Evolutionary conservation across 2,888 invertebrate species (phyloP), one percentile per base, ranked within the genome.

Genomic region (Seira ritae): DNA sequence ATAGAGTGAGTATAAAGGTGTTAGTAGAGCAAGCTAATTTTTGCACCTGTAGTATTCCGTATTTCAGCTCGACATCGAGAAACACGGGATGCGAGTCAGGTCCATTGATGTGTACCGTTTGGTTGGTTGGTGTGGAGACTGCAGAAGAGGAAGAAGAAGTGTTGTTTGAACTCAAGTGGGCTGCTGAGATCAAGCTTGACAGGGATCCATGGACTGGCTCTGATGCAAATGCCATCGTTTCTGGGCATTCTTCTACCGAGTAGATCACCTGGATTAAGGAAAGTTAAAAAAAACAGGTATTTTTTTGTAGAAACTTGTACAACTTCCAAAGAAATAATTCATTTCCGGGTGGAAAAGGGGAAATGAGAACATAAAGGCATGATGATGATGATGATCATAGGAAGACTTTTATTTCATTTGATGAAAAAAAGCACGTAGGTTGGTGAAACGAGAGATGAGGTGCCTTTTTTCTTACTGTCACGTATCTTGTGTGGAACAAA

Each of bases 211-310:
- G 92, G 15, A 98, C 95, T 0, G 96, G 95, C 91, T 98, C 98
- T 0, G 97, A 94, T n/a, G 96, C 98, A 91, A 98, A 98, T 0
- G 98, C 97, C 89, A 98, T 92, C 1, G 97, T 97, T 89, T 97
- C 96, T 69, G 94, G 92, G 85, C 95, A 95, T 90, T 97, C 97
- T 90, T 96, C 96, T 12, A 96, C 92, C 0, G 94, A 92, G 89
- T 96, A 95, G 84, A 94, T 91, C 86, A 94, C 93, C 92, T 92
- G 89, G 1, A 73, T 22, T 15, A 62, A 62, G 62, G 12, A 10
- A 10, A 62, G 6, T 20, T 17, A 8, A 22, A 68, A 68, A 8
- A 22, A 60, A n/a, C 60, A 19, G 22, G 55, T 20, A 50, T 8
- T 55, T n/a, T 55, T 15, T n/a, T 22, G n/a, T n/a, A n/a, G n/a